Conservation (phyloP, 2,888 invertebrate species). For the Masnerella sp. region DNA sequence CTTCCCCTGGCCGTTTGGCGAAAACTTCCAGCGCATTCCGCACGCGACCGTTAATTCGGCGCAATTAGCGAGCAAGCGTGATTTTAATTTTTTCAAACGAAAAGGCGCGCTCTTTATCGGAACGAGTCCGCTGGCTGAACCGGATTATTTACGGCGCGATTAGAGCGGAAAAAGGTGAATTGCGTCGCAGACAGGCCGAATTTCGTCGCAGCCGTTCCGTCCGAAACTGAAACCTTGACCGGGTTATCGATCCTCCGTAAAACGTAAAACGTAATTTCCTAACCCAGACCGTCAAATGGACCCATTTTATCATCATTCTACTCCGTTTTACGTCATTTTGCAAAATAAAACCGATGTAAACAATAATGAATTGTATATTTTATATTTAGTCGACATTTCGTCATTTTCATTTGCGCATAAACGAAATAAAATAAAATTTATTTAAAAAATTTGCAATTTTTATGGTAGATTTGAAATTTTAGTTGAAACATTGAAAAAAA, state of each 20-base stretch:
- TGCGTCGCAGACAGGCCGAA: conserved; percentile 24
- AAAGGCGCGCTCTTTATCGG: conserved; percentile 4
- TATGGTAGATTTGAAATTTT: too few species aligned
- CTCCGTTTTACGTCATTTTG: not conserved
- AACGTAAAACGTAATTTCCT: conserved; percentile 38
- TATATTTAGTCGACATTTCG: too few species aligned
- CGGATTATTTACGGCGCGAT: conserved; percentile 18
- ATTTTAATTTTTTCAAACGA: conserved; percentile 9
- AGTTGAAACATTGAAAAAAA: too few species aligned
- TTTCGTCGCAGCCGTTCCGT: conserved; percentile 21
- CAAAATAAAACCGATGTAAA: conserved; percentile 5
- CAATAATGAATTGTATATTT: not conserved
- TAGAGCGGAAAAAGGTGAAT: conserved; percentile 2
- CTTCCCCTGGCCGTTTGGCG: too few species aligned
- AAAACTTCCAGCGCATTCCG: not conserved
- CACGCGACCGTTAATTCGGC: not conserved
- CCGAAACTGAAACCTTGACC: conserved; percentile 50
- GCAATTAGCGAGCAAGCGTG: conserved; percentile 7
- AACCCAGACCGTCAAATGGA: conserved; percentile 19
- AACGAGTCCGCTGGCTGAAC: conserved; percentile 9
- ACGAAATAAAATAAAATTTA: too few species aligned
- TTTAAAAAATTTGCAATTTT: too few species aligned
- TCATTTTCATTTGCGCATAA: too few species aligned
- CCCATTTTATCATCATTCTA: conserved; percentile 25
- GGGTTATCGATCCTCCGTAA: conserved; percentile 50